phyloP scores from a whole-genome alignment of 2,797 vertebrate genomes.

The Thaleichthys pacificus region DNA sequence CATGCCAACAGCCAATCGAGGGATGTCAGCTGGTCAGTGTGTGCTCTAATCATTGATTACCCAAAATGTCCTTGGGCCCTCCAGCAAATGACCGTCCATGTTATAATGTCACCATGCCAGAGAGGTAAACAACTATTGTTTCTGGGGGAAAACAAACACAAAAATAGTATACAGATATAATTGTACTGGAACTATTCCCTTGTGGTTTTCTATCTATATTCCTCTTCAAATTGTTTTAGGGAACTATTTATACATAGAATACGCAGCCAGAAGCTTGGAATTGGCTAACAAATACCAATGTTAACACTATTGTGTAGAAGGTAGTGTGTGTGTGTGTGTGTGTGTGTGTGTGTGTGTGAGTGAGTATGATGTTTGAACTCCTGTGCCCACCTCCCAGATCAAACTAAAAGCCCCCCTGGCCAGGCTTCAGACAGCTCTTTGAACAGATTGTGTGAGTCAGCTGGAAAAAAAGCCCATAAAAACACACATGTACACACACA shows the following conservation, averaged over 20 bases:
- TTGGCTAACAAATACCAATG: not conserved
- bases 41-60: slow-evolving; percentile 4
- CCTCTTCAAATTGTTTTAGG: not conserved
- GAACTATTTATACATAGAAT: not conserved
- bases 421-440: slow-evolving; percentile 3
- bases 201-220: not conserved
- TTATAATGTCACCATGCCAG: not conserved
- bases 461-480: not conserved
- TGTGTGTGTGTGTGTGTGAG: not conserved
- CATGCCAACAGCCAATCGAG: not conserved
- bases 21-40: not conserved
- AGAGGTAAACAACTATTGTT: not conserved
- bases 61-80: slow-evolving; percentile 8
- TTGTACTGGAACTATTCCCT: not conserved
- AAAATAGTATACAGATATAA: slow-evolving; percentile 14
- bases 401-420: not conserved
- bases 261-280: not conserved
- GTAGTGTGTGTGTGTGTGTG: not conserved
- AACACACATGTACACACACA: not conserved
- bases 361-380: slow-evolving; percentile 1
- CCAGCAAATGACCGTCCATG: not conserved
- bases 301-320: not conserved
- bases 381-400: slow-evolving; percentile 2
- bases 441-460: slow-evolving; percentile 1
- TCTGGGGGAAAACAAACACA: not conserved